Conservation (phyloP, 1,140 invertebrate species). For the Caerostris darwini region DNA sequence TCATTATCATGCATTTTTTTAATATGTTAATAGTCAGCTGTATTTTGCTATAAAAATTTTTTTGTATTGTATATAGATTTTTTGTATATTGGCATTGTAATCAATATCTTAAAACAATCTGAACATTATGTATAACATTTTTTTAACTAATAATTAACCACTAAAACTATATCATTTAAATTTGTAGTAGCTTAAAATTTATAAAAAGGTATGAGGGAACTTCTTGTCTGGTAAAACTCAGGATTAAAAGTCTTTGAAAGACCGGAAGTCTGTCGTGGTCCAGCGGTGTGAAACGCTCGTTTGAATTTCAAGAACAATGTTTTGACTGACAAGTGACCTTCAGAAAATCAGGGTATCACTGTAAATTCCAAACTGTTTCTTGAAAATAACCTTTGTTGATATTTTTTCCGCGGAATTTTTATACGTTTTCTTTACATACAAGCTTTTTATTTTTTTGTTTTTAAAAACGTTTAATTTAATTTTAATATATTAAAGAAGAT, state of each 20-base stretch:
- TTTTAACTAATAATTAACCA: no score
- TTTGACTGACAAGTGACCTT: background rate
- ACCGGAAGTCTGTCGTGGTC: background rate
- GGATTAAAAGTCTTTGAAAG: background rate
- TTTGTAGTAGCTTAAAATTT: no score
- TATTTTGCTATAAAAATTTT: no score
- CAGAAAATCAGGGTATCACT: background rate
- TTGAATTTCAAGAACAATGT: background rate
- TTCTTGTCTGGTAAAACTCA: background rate
- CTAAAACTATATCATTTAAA: no score
- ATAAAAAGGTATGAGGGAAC: background rate
- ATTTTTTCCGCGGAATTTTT: background rate
- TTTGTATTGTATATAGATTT: no score
- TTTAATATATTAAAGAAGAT: background rate
- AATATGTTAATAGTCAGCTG: no score
- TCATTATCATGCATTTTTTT: no score
- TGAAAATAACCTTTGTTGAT: background rate
- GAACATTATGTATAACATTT: no score
- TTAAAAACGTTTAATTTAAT: background rate
- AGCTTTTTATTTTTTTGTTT: background rate
- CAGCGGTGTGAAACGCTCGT: slow-evolving; percentile 8
- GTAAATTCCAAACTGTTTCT: background rate
- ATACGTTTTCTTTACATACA: background rate
- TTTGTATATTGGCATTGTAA: no score
- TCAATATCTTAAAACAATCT: no score